phyloP scores from a whole-genome alignment of 2,888 invertebrate genomes.

The Hetaerina titia region DNA sequence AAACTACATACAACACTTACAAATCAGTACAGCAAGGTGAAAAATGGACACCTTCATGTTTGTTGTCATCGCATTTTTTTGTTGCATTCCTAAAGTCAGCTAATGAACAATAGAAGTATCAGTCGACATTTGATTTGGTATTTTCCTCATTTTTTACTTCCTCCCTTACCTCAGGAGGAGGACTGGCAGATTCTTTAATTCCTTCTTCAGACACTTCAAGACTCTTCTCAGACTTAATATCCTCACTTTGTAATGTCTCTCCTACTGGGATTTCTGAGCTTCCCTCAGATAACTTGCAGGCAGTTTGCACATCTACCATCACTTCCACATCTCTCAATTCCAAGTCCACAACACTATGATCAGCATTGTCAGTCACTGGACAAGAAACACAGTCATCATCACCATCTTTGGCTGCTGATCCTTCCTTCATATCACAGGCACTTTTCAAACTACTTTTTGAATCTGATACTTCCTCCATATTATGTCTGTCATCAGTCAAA shows the following conservation, averaged over 20 bases:
- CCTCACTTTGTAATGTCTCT: slow-evolving; percentile 58
- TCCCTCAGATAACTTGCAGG: slow-evolving; percentile 44
- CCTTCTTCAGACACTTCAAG: slow-evolving; percentile 44
- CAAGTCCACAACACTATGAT: slow-evolving; percentile 70
- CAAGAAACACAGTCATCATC: slow-evolving; percentile 65
- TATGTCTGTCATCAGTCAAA: slow-evolving; percentile 68
- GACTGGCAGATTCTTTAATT: slow-evolving; percentile 59
- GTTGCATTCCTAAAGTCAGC: slow-evolving; percentile 69
- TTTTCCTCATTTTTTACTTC: slow-evolving; percentile 69
- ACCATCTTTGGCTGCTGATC: slow-evolving; percentile 58
- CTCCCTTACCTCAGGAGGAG: slow-evolving; percentile 58
- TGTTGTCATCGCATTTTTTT: slow-evolving; percentile 69
- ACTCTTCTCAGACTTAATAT: slow-evolving; percentile 41
- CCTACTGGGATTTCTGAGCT: slow-evolving; percentile 49
- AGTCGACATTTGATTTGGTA: slow-evolving; percentile 72
- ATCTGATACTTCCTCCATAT: slow-evolving; percentile 68
- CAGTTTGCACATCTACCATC: slow-evolving; percentile 66
- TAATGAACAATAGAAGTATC: slow-evolving; percentile 71
- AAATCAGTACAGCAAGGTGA: slow-evolving; percentile 72
- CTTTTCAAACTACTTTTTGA: slow-evolving; percentile 73
- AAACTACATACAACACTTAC: slow-evolving; percentile 71
- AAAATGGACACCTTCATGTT: slow-evolving; percentile 71
- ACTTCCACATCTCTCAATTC: slow-evolving; percentile 69
- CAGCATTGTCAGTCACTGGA: slow-evolving; percentile 75
- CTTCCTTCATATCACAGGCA: slow-evolving; percentile 79